Percentiles rank a stretch among this genome's conserved stretches.
phyloP scores from a whole-genome alignment of 2,797 vertebrate genomes.

The Tinamus major region DNA sequence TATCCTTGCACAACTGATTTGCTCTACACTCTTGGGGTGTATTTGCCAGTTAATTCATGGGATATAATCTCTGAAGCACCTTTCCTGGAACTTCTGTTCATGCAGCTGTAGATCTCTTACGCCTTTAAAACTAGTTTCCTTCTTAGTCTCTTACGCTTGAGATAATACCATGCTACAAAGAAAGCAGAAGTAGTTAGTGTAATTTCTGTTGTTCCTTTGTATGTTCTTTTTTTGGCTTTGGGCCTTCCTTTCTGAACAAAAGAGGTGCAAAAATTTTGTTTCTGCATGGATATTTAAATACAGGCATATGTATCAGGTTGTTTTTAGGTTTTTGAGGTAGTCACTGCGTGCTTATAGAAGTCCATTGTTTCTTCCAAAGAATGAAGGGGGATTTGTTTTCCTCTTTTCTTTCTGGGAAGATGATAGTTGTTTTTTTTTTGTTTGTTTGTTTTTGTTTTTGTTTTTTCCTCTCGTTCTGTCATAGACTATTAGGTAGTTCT shows the following conservation, averaged over 20 bases:
- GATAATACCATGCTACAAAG: neutral
- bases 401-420: neutral
- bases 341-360: neutral
- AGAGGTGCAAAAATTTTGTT: neutral
- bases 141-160: neutral
- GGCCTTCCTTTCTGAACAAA: neutral
- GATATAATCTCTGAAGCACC: slow-evolving; percentile 41
- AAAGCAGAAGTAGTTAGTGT: neutral
- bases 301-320: fast-evolving
- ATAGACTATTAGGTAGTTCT: too few species aligned
- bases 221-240: neutral
- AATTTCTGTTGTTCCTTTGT: neutral
- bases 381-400: neutral
- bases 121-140: neutral
- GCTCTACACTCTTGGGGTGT: neutral
- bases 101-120: neutral
- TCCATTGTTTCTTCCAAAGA: neutral
- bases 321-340: neutral
- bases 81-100: slow-evolving; percentile 47
- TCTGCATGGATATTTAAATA: neutral
- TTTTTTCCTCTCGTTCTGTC: too few species aligned
- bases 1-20: neutral
- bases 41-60: slow-evolving; percentile 10
- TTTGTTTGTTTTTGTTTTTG: too few species aligned
- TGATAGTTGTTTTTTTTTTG: neutral